Percentiles rank a stretch among this genome's conserved stretches.
phyloP scores from a whole-genome alignment of 1,140 invertebrate genomes.

The Sarcophaga peregrina region DNA sequence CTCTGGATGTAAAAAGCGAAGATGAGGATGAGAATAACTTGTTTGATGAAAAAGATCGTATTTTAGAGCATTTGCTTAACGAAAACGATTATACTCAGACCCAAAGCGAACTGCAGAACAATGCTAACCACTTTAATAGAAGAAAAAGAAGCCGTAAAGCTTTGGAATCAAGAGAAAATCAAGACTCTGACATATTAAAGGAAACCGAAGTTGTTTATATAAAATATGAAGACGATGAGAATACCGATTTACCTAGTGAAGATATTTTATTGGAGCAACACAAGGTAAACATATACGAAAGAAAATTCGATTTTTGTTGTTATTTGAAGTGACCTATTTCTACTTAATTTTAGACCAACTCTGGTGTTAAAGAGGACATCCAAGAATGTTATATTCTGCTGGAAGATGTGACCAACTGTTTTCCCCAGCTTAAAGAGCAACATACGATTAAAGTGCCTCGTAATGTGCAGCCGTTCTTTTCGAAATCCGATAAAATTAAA shows the following conservation, averaged over 20 bases:
- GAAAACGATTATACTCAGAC: slow-evolving; percentile 21
- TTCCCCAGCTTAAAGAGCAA: slow-evolving; percentile 36
- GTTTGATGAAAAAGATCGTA: slow-evolving; percentile 59
- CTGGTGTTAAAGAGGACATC: not conserved
- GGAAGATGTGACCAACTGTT: slow-evolving; percentile 39
- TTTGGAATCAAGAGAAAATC: not conserved
- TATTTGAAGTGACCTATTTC: too few relatives aligned
- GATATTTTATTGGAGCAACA: slow-evolving; percentile 56
- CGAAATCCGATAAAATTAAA: not conserved
- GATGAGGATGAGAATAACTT: slow-evolving; percentile 52
- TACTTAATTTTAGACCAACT: too few relatives aligned
- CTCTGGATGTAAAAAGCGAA: slow-evolving; percentile 43
- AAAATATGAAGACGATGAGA: slow-evolving; percentile 44
- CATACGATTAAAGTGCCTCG: slow-evolving; percentile 34
- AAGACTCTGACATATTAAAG: slow-evolving; percentile 45
- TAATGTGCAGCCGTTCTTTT: slow-evolving; percentile 20
- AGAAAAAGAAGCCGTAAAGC: not conserved
- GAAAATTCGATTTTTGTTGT: too few relatives aligned
- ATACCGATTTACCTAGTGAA: slow-evolving; percentile 49
- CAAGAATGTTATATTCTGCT: slow-evolving; percentile 42
- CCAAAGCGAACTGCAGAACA: not conserved
- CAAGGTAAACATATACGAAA: not conserved
- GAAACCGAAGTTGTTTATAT: slow-evolving; percentile 61
- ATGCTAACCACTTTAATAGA: not conserved
- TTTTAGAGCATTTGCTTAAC: slow-evolving; percentile 54